Base-by-base conservation (phyloP, 2,888 invertebrate species). In the Cephonodes hylas region DNA sequence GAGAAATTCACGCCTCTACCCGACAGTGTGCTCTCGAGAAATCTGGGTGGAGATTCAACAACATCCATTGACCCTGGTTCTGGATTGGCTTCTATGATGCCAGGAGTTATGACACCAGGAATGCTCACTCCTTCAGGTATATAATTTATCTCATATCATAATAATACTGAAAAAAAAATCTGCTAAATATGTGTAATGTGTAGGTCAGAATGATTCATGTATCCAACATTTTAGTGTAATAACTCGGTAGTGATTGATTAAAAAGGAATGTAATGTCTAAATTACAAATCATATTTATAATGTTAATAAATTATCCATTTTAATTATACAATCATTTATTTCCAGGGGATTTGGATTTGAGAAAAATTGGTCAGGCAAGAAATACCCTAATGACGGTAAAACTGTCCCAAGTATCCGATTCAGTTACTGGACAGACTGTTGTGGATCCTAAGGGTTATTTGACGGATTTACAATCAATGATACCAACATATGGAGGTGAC, bases 321-420 rank as follows among this genome's bases (percentile, higher is more conserved):
- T n/a, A n/a, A n/a, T n/a, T n/a, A n/a, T n/a, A n/a, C n/a, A n/a
- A n/a, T n/a, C n/a, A n/a, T n/a, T n/a, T n/a, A 58, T 62, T 73
- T 66, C 7, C 74, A 93, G 93, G 96, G 59, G 99, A 99, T 85
- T 94, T 99, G 84, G 99, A 99, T 93, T 94, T 99, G 75, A 94
- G 99, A 64, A 99, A 99, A 93, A 99, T 99, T 79, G 99, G 99
- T 3, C 99, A 99, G 93, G 99, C 99, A 0, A 94, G 99, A 82
- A 99, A 99, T 85, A 99, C 99, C 2, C 93, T 99, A 2, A 99
- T 99, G 99, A 99, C 99, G 81, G 99, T 99, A 0, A 99, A 99
- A 88, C 89, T 99, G 31, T 99, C 97, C 0, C 99, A 99, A 93
- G 97, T 97, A 1, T 99, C 99, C 0, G 99, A 99, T 88, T 99